Conservation (phyloP, 2,797 vertebrate genomes). For the Sebastolobus alascanus region DNA sequence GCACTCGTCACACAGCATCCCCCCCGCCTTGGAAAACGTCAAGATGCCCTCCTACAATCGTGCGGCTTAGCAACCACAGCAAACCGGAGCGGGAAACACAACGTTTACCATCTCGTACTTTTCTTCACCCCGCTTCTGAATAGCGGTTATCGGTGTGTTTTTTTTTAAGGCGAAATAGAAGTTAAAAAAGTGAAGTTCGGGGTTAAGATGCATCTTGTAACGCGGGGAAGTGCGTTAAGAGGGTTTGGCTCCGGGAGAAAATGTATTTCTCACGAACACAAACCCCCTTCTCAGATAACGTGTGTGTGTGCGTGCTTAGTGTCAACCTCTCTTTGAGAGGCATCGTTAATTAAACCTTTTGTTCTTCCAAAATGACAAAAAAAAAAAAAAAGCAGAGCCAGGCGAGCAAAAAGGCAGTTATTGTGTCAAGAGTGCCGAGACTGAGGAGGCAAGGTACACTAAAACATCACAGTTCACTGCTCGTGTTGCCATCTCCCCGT, state of each 20-base stretch:
- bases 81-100: slow-evolving; percentile 47
- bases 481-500: slow-evolving; percentile 88
- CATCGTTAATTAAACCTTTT: slow-evolving; percentile 85
- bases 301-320: slow-evolving; percentile 50
- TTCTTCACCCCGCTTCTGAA: slow-evolving; percentile 20
- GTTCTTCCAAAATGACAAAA: slow-evolving; percentile 76
- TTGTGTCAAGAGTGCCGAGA: slow-evolving; percentile 77
- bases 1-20: slow-evolving; percentile 66
- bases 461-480: slow-evolving; percentile 88
- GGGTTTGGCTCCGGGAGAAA: slow-evolving; percentile 37
- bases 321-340: slow-evolving; percentile 70
- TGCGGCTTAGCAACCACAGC: slow-evolving; percentile 65
- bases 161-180: slow-evolving; percentile 39
- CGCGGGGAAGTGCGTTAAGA: slow-evolving; percentile 39
- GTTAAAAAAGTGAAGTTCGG: slow-evolving; percentile 30
- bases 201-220: slow-evolving; percentile 29
- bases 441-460: slow-evolving; percentile 81
- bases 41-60: slow-evolving; percentile 73
- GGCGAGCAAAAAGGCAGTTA: slow-evolving; percentile 80
- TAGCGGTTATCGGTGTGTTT: slow-evolving; percentile 52
- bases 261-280: slow-evolving; percentile 41
- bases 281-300: slow-evolving; percentile 54
- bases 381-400: slow-evolving; percentile 53
- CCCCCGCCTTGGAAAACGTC: slow-evolving; percentile 66
- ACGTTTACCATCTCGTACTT: slow-evolving; percentile 33